Evolutionary conservation across 2,113 vertebrate species (phyloP).

Genomic region (Puma concolor): DNA sequence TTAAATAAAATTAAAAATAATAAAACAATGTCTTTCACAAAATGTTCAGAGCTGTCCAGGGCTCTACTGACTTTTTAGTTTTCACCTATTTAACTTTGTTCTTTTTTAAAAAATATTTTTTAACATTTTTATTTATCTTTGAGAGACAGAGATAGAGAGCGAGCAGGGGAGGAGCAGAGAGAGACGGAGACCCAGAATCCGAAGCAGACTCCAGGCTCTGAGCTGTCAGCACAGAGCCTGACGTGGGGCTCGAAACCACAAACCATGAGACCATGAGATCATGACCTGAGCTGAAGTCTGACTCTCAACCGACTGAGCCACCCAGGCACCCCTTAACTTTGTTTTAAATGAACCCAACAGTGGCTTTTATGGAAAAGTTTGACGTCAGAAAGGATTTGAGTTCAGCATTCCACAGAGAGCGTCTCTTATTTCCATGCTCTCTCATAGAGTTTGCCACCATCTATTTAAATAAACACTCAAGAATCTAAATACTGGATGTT

Average conservation of each 20-base stretch:
- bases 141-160: too few species aligned
- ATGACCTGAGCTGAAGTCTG: too few species aligned
- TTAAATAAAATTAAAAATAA: too few species aligned
- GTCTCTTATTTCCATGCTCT: background rate
- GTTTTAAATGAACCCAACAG: background rate
- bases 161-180: too few species aligned
- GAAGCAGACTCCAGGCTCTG: too few species aligned
- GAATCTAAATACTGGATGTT: constrained; percentile 20
- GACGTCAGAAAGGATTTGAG: background rate
- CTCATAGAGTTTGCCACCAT: background rate
- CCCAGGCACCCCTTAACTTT: background rate
- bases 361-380: constrained; percentile 38
- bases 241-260: too few species aligned
- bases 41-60: background rate
- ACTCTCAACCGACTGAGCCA: too few species aligned
- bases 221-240: too few species aligned
- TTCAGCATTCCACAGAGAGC: background rate
- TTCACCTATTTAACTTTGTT: background rate
- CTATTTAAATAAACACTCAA: background rate
- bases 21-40: background rate
- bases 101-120: background rate
- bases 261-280: too few species aligned
- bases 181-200: too few species aligned
- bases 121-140: too few species aligned
- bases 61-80: background rate